Conservation (phyloP, 2,888 invertebrate genomes). For the Matsumyia berberina region DNA sequence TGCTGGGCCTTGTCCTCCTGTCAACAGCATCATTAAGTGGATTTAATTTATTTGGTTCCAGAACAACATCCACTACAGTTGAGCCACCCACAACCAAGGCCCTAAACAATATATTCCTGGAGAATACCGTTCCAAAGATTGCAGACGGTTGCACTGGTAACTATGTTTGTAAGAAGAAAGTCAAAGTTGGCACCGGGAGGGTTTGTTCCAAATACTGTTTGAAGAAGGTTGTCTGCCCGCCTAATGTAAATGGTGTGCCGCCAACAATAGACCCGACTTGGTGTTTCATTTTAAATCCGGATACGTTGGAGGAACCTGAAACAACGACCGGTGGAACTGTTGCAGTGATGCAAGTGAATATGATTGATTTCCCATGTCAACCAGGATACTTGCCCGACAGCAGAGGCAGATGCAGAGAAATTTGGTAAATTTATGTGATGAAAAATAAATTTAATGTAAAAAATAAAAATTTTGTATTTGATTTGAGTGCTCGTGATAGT, state of each 20-base stretch:
- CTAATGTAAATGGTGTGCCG: conserved; percentile 72
- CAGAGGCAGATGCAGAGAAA: conserved; percentile 82
- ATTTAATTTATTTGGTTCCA: conserved; percentile 20
- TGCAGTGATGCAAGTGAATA: conserved; percentile 79
- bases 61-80: conserved; percentile 34
- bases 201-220: conserved; percentile 81
- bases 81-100: conserved; percentile 50
- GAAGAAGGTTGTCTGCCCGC: conserved; percentile 78
- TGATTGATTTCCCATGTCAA: conserved; percentile 83
- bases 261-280: conserved; percentile 70
- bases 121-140: conserved; percentile 79
- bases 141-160: conserved; percentile 77
- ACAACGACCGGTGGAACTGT: neutral
- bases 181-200: conserved; percentile 77
- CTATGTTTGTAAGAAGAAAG: conserved; percentile 79
- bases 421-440: conserved; percentile 79
- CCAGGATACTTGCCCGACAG: conserved; percentile 82
- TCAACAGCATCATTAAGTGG: conserved; percentile 18
- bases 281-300: conserved; percentile 80
- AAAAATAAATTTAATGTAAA: conserved; percentile 1
- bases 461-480: conserved; percentile 10
- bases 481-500: conserved; percentile 1
- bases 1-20: conserved; percentile 3
- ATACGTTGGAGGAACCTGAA: conserved; percentile 27
- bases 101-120: conserved; percentile 63